Conservation (phyloP, 2,113 vertebrate species). For the Marcusenius ussheri region DNA sequence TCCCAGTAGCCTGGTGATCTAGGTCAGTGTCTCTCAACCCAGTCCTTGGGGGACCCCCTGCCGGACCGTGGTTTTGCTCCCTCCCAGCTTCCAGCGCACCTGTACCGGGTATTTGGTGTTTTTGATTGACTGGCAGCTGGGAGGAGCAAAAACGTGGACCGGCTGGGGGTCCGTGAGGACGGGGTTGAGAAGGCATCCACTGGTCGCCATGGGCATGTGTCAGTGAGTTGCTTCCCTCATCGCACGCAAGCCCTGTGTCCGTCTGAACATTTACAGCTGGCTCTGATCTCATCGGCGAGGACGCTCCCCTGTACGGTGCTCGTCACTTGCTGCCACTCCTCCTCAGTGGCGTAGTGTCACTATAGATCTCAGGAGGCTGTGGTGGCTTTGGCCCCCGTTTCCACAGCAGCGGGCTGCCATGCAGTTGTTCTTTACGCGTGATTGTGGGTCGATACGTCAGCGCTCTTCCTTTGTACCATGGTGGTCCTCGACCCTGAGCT, state of each 20-base stretch:
- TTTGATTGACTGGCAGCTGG: neutral
- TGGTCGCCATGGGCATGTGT: neutral
- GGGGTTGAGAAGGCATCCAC: neutral
- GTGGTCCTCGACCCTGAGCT: neutral
- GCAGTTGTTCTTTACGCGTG: neutral
- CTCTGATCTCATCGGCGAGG: neutral
- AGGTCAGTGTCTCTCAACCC: neutral
- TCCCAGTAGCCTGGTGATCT: neutral
- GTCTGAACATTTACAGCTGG: neutral
- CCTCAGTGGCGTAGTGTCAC: neutral
- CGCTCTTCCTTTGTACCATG: too few relatives aligned
- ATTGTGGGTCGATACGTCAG: neutral
- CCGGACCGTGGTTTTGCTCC: neutral
- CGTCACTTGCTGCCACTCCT: neutral
- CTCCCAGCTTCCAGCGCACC: neutral
- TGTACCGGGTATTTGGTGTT: neutral
- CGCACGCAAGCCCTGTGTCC: neutral
- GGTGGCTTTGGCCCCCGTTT: neutral
- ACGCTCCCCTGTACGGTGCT: neutral
- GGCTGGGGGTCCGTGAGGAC: neutral
- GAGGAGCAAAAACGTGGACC: neutral
- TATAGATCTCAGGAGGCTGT: neutral
- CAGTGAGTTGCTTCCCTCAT: neutral
- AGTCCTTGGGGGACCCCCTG: neutral
- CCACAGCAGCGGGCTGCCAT: neutral